Base-by-base conservation (phyloP, 2,113 vertebrate genomes). In the Ageneiosus marmoratus region DNA sequence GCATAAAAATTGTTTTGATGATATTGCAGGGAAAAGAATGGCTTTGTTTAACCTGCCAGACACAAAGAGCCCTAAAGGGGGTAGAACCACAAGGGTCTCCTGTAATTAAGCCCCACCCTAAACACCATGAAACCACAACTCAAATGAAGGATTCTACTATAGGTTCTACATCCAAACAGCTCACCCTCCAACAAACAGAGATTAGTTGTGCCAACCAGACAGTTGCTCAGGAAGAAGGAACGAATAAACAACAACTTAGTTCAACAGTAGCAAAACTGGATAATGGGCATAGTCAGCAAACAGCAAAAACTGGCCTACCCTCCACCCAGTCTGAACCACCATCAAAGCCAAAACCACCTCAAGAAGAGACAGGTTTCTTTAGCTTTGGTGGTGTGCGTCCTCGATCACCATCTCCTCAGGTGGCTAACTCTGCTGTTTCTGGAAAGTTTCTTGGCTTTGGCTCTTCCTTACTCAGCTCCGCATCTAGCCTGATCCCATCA, bases 1-100 rank as follows among this genome's bases (percentile, higher is more conserved):
- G 4, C 62, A 65, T 32, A 63, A 41, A 9, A n/a, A 80, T 24
- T 81, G 63, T 51, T 63, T 86, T 67, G 58, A 65, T 89, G 0
- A 92, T 87, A 56, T 89, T 91, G 37, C 91, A 99, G 98, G 92
- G 94, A 79, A 95, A 94, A 34, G 96, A 98, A 87, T 99, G 98
- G 98, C 95, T 99, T 58, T 99, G 97, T 92, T 95, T 99, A 86
- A 97, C 97, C 90, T 99, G 98, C 87, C 98, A 99, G 92, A 96
- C 98, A 93, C 96, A 96, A 86, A 93, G 96, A 92, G 96, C 98
- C 0, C 87, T 97, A 41, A 93, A 93, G 73, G 95, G 93, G 84
- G 93, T 92, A 67, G 94, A 96, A 80, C 79, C 95, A 78, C 86
- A 91, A 80, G 87, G 91, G 56, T 78, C 84, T 78, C 88, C 67